phyloP scores from a whole-genome alignment of 1,140 invertebrate genomes.

The Himalopsyche phryganea region DNA sequence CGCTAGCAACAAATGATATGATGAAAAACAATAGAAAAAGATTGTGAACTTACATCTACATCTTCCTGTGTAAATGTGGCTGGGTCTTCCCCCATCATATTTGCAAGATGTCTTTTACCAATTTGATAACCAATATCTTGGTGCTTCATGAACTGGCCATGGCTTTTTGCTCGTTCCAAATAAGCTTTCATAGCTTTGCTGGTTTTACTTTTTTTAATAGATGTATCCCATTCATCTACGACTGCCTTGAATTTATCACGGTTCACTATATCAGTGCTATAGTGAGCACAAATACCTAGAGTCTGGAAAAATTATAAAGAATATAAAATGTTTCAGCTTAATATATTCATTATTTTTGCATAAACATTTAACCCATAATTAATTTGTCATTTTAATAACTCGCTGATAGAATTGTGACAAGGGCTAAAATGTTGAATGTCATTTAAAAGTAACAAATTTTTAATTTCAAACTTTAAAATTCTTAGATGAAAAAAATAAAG shows the following conservation, averaged over 20 bases:
- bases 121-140: conserved; percentile 82
- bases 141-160: conserved; percentile 82
- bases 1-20: too few relatives aligned
- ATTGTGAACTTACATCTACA: conserved; percentile 79
- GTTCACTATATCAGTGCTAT: conserved; percentile 17
- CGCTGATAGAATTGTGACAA: too few relatives aligned
- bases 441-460: too few relatives aligned
- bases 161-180: conserved; percentile 72
- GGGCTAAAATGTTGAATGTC: too few relatives aligned
- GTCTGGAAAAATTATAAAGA: conserved; percentile 2
- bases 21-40: too few relatives aligned
- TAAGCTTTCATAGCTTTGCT: conserved; percentile 88
- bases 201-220: conserved; percentile 57
- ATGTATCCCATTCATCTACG: conserved; percentile 23
- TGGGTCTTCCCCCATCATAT: conserved; percentile 95
- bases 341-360: neutral
- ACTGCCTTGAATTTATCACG: conserved; percentile 19
- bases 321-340: neutral
- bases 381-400: too few relatives aligned
- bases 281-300: neutral
- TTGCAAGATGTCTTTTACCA: conserved; percentile 92
- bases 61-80: conserved; percentile 84
- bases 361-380: neutral
- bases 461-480: too few relatives aligned
- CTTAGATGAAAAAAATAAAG: too few relatives aligned